phyloP scores from a whole-genome alignment of 2,888 invertebrate genomes.

The Lasioglossum figueresi region DNA sequence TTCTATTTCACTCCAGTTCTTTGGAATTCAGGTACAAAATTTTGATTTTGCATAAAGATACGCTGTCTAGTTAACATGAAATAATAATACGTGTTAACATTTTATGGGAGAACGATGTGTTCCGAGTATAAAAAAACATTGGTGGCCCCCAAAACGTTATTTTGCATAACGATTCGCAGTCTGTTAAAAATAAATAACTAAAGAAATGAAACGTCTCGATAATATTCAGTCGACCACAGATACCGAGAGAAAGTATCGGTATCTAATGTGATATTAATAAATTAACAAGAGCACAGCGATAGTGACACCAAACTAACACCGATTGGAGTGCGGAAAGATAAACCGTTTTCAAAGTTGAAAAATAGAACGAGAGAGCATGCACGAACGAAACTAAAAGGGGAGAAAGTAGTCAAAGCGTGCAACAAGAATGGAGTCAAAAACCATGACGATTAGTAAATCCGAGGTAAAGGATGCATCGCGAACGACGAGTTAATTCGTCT shows the following conservation, averaged over 20 bases:
- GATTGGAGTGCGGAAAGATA: background rate
- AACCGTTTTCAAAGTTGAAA: background rate
- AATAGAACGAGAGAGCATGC: background rate
- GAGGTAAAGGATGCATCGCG: background rate
- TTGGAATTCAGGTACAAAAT: no score
- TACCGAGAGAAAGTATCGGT: background rate
- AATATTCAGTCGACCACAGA: background rate
- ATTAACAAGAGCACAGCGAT: background rate
- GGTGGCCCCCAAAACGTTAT: no score
- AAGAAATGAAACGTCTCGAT: background rate
- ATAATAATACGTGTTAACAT: no score
- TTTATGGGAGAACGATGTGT: no score
- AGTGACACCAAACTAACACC: background rate
- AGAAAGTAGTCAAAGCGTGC: background rate
- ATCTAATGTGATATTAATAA: background rate
- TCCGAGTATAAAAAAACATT: no score
- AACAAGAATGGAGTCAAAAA: background rate
- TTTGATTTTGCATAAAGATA: no score
- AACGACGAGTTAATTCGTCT: background rate
- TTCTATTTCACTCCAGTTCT: no score
- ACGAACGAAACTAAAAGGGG: background rate
- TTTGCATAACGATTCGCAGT: no score
- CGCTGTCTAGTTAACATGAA: no score
- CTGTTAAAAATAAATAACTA: no score
- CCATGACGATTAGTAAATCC: background rate